phyloP scores from a whole-genome alignment of 2,113 vertebrate species.

The Tauraco erythrolophus region DNA sequence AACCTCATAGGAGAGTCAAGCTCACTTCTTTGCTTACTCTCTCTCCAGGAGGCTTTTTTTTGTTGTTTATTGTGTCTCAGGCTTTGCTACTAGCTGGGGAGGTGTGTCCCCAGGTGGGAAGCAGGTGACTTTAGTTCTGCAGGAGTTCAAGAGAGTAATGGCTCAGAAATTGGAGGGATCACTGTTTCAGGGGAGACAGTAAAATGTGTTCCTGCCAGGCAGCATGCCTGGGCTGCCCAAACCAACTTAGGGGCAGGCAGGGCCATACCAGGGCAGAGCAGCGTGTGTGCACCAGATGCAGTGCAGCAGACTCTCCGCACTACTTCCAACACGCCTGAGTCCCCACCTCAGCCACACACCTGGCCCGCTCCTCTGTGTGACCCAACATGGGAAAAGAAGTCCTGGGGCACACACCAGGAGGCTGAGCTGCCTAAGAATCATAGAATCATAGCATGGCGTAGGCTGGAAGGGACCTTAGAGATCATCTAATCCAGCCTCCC shows the following conservation, averaged over 20 bases:
- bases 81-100: neutral
- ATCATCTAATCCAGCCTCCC: no score
- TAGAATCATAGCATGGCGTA: no score
- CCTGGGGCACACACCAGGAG: fast-evolving
- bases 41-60: neutral
- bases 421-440: neutral
- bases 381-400: neutral
- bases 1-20: neutral
- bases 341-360: neutral
- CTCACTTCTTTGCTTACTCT: neutral
- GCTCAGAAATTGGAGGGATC: neutral
- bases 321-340: fast-evolving
- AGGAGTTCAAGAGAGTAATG: neutral
- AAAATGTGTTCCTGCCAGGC: neutral
- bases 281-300: fast-evolving
- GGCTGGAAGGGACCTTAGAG: no score
- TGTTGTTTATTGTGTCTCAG: neutral
- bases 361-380: neutral
- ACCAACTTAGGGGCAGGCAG: fast-evolving
- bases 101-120: neutral
- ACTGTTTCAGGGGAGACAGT: neutral
- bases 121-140: neutral
- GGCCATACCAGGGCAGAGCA: neutral
- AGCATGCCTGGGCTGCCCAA: neutral
- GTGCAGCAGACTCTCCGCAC: fast-evolving